These are phyloP conservation scores for Elgaria multicarinata DNA, from an alignment of 2,113 vertebrate genomes.

Conservation along the genomic window DNA sequence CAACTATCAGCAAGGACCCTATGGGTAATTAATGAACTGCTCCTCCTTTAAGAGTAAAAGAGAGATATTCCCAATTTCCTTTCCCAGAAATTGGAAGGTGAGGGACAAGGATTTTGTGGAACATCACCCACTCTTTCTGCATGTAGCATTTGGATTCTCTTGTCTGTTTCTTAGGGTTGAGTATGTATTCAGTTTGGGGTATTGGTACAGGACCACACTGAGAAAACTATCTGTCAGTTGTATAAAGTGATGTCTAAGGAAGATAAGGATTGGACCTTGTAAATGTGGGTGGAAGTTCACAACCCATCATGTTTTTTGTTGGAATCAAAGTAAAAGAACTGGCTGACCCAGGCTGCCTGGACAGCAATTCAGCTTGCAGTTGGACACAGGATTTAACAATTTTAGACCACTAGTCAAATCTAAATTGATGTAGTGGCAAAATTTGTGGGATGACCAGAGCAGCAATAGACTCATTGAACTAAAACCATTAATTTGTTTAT, in stretches of 20 bases:
- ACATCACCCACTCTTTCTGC: not conserved
- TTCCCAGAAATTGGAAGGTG: not conserved
- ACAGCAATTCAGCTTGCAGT: not conserved
- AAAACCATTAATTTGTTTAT: not conserved
- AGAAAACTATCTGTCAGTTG: not conserved
- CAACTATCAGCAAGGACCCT: not conserved
- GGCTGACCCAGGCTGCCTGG: too few relatives aligned
- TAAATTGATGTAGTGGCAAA: not conserved
- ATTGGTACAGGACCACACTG: not conserved
- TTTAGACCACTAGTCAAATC: not conserved
- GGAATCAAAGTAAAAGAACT: not conserved
- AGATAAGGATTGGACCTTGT: too few relatives aligned
- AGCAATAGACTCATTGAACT: not conserved
- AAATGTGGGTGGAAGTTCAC: too few relatives aligned
- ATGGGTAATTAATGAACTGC: not conserved
- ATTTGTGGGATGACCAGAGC: too few relatives aligned
- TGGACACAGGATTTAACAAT: not conserved
- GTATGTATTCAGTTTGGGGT: not conserved
- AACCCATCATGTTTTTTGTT: not conserved
- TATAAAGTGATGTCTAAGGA: not conserved
- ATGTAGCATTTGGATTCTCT: not conserved
- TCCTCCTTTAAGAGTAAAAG: not conserved
- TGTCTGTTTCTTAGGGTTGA: not conserved
- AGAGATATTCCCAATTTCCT: not conserved
- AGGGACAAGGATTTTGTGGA: not conserved